Conservation (phyloP, 2,113 vertebrate species). For the Thamnophis sirtalis region DNA sequence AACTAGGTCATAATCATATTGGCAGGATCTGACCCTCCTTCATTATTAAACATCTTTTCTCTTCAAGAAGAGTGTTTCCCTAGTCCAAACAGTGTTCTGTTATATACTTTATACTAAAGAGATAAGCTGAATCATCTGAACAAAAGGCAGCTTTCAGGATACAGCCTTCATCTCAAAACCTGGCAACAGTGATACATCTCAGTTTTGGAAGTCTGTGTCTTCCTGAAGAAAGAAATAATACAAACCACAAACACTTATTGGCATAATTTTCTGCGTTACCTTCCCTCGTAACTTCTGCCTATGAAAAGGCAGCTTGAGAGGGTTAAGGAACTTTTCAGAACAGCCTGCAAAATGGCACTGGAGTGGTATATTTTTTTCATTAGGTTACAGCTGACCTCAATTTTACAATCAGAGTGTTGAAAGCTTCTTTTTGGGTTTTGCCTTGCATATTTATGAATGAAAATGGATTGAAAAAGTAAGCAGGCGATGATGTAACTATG, state of each 20-base stretch:
- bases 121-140: neutral
- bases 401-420: neutral
- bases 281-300: neutral
- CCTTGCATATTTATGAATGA: neutral
- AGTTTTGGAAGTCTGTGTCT: neutral
- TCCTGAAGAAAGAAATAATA: neutral
- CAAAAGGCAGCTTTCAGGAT: neutral
- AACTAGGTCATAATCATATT: constrained; percentile 14
- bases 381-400: neutral
- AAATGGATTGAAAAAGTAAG: neutral
- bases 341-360: neutral
- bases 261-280: neutral
- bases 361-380: neutral
- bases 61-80: neutral
- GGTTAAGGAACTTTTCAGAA: neutral
- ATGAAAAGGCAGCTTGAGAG: neutral
- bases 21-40: neutral
- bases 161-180: neutral
- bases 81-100: neutral
- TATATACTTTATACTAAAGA: neutral
- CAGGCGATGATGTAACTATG: neutral
- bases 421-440: neutral
- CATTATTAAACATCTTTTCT: neutral
- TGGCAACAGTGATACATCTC: neutral
- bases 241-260: neutral